Conservation (phyloP, 2,797 vertebrate species). For the Zalophus californianus region DNA sequence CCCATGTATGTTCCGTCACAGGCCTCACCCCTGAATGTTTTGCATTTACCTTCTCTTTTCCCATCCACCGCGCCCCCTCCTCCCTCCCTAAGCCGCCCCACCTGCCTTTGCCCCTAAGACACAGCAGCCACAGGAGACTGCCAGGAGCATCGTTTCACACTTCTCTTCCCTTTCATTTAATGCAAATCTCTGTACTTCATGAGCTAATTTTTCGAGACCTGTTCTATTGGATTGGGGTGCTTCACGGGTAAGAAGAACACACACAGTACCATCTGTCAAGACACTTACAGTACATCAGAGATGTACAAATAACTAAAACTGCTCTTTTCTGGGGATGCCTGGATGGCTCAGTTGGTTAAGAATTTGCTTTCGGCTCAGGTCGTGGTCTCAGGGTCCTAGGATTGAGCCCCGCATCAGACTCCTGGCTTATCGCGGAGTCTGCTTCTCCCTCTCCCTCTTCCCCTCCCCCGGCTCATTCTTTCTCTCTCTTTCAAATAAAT, state of each 20-base stretch:
- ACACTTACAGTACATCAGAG: not conserved
- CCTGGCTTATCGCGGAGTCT: not conserved
- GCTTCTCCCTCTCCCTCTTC: not conserved
- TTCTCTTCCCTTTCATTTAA: not conserved
- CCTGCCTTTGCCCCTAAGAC: not conserved
- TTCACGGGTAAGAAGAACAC: not conserved
- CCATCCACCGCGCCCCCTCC: fast-evolving
- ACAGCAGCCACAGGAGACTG: not conserved
- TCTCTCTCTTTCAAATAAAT: not conserved
- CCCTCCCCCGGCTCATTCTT: no score
- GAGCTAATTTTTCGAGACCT: not conserved
- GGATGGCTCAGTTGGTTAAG: not conserved
- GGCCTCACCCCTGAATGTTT: not conserved
- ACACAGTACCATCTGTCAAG: not conserved
- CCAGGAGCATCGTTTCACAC: not conserved
- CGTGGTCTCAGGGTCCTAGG: not conserved
- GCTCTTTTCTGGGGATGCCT: not conserved
- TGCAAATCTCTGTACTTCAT: not conserved
- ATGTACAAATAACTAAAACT: not conserved
- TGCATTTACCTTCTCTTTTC: not conserved
- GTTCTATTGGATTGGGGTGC: not conserved
- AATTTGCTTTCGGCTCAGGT: not conserved
- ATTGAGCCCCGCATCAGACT: not conserved
- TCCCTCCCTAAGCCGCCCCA: not conserved
- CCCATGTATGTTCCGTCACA: not conserved